phyloP scores from a whole-genome alignment of 2,113 vertebrate species.

The Zosterops borbonicus region DNA sequence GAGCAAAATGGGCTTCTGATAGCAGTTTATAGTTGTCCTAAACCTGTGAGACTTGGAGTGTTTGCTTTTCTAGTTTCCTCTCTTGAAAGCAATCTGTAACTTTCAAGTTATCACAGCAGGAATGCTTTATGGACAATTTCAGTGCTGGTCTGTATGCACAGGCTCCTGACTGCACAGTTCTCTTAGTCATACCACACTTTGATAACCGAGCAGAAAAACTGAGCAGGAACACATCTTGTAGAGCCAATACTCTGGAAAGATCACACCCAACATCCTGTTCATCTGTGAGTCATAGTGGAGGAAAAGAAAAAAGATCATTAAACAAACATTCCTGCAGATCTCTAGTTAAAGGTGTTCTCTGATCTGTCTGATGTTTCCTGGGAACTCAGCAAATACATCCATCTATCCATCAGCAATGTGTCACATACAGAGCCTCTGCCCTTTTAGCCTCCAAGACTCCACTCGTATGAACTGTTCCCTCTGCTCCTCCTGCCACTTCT shows the following conservation, averaged over 20 bases:
- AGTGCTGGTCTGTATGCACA: not conserved
- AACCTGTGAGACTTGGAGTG: not conserved
- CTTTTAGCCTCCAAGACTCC: not conserved
- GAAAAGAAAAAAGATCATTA: rapidly evolving
- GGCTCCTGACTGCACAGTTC: not conserved
- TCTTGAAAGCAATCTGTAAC: not conserved
- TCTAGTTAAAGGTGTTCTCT: not conserved
- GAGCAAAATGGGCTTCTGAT: not conserved
- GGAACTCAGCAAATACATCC: not conserved
- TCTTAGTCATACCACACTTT: not conserved
- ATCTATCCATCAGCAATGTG: not conserved
- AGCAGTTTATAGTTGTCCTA: not conserved
- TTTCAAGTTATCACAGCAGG: not conserved
- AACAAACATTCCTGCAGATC: not conserved
- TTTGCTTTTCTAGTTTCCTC: not conserved
- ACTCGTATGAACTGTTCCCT: not conserved
- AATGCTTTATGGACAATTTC: not conserved
- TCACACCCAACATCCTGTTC: not conserved
- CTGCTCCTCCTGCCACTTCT: not conserved
- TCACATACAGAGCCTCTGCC: not conserved
- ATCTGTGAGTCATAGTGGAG: not conserved
- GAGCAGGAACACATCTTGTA: not conserved
- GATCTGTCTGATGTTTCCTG: not conserved
- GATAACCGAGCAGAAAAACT: not conserved
- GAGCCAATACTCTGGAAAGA: not conserved